Conservation (phyloP, 2,888 invertebrate species). For the Tinea trinotella region DNA sequence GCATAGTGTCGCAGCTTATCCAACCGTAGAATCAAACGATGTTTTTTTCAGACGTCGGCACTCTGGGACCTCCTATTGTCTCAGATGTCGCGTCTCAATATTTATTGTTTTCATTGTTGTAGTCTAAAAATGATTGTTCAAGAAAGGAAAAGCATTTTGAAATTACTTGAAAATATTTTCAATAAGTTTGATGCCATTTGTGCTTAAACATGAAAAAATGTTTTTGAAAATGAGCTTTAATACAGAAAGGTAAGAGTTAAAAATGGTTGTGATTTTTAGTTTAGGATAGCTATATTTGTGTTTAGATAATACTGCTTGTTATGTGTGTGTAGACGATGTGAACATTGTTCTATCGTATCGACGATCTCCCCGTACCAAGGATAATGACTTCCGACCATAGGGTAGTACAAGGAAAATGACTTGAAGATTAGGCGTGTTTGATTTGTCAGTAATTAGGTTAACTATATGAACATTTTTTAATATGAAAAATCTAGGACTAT, state of each 20-base stretch:
- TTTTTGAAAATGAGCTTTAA: no score
- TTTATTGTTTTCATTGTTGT: neutral
- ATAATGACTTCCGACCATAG: conserved; percentile 5
- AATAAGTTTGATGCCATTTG: no score
- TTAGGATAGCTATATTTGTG: neutral
- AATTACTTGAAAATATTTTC: neutral
- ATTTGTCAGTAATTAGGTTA: neutral
- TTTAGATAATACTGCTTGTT: neutral
- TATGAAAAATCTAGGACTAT: no score
- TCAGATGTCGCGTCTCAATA: no score
- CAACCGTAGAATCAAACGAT: no score
- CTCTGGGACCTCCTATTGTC: no score
- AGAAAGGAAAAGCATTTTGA: neutral
- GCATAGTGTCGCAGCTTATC: no score
- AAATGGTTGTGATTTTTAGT: no score
- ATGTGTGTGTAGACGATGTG: neutral
- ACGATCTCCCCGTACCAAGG: conserved; percentile 2
- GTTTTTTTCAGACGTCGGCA: no score
- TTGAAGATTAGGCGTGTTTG: neutral
- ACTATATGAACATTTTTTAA: no score
- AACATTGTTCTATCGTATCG: neutral
- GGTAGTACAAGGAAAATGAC: neutral
- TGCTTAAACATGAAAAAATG: no score
- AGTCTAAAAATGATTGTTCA: neutral
- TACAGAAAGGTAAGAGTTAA: neutral